Evolutionary conservation across 2,113 vertebrate genomes (phyloP), one percentile per base, ranked within the genome.

Genomic region (Catagonus wagneri): DNA sequence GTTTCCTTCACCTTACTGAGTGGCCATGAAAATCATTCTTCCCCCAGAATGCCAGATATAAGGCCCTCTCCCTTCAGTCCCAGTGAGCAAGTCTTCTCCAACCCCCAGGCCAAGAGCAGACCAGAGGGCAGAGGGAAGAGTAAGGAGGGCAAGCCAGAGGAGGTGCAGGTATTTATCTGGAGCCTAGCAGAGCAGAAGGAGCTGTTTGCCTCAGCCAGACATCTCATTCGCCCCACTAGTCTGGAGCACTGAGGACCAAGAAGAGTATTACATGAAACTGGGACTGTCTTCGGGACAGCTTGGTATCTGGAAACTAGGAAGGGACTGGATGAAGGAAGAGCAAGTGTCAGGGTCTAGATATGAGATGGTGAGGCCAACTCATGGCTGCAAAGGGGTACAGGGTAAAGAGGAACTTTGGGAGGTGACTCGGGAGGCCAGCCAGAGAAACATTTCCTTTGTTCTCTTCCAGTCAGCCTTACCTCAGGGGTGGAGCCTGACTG

Each of bases 361-460:
- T 58, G 36, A 80, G 58, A 39, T 25, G 14, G 34, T 58, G 34
- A 83, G 54, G 44, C 75, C 39, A 11, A 71, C 29, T 83, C 22
- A 23, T 1, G 52, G n/a, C 52, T 76, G 17, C 54, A 65, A 17
- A 69, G 29, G 61, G 23, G 52, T n/a, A 65, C 50, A 91, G 68
- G 16, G 22, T 61, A 13, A 71, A 75, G 6, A 44, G 10, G 66
- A 90, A 61, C 19, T 76, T 81, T 56, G 54, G 54, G 81, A 65
- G 15, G 25, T 36, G 3, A 15, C 75, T 61, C 90, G 54, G 50
- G 39, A 91, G 90, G 34, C 68, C 58, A 85, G 60, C 44, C 56
- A 44, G 34, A 63, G 56, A 63, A 54, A 8, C 20, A n/a, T 93
- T 65, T 93, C 75, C n/a, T 93, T 90, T 58, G 20, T 83, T 95